Evolutionary conservation across 1,140 invertebrate species (phyloP).

Genomic region (Triops longicaudatus): DNA sequence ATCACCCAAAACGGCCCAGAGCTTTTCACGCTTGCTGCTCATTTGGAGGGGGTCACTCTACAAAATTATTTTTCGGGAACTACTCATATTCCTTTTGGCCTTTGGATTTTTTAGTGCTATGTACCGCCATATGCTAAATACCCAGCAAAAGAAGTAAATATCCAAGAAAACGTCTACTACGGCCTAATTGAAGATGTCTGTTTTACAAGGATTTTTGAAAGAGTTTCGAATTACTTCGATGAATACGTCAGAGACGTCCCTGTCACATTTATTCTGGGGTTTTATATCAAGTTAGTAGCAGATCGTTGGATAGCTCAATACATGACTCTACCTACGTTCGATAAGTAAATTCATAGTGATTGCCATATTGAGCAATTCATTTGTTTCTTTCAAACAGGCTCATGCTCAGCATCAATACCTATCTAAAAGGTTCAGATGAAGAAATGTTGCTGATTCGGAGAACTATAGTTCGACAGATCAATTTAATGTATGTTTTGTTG

Average conservation of each 20-base stretch:
- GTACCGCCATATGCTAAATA: background rate
- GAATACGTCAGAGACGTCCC: background rate
- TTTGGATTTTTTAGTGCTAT: background rate
- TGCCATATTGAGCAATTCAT: background rate
- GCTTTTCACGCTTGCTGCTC: background rate
- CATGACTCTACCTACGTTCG: background rate
- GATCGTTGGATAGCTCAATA: background rate
- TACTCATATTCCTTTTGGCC: background rate
- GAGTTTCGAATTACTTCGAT: background rate
- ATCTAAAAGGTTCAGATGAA: conserved; percentile 53
- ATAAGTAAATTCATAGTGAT: background rate
- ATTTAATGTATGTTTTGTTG: conserved; percentile 54
- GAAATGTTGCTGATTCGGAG: conserved; percentile 52
- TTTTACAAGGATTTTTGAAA: background rate
- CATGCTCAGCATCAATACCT: conserved; percentile 54
- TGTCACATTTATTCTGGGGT: background rate
- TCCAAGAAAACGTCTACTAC: background rate
- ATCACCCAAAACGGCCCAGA: background rate
- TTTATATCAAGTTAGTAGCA: background rate
- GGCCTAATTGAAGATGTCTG: background rate
- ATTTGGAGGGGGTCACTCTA: background rate
- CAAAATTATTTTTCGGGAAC: background rate
- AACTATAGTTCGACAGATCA: conserved; percentile 57
- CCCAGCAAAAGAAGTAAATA: background rate
- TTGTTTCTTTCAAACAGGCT: conserved; percentile 41